Percentiles rank a stretch among this genome's conserved stretches.
Evolutionary conservation across 2,888 invertebrate genomes (phyloP).

Genomic region (Nomada goodeniana): DNA sequence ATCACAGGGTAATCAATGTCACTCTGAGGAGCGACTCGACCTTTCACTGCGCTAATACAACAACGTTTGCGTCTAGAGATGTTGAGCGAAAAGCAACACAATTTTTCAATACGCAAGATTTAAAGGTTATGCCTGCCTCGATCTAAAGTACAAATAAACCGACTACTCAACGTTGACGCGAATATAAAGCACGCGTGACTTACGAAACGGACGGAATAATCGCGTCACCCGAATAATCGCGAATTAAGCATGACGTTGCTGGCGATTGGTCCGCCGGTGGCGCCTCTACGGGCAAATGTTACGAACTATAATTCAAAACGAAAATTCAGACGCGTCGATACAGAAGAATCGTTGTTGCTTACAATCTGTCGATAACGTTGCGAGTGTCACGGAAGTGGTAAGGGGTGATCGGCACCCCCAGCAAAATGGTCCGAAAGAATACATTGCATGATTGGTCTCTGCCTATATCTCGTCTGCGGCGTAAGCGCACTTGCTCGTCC

Average conservation of each 20-base stretch:
- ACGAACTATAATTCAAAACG: not conserved
- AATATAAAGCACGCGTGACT: conserved; percentile 15
- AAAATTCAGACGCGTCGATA: not conserved
- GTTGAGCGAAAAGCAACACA: not conserved
- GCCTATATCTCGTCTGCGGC: too few relatives aligned
- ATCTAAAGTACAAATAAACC: not conserved
- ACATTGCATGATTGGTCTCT: too few relatives aligned
- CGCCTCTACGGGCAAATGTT: not conserved
- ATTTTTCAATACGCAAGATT: not conserved
- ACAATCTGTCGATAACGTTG: too few relatives aligned
- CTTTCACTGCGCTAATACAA: not conserved
- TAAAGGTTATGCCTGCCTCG: not conserved
- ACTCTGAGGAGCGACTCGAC: not conserved
- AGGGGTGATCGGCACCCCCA: too few relatives aligned
- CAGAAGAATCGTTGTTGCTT: too few relatives aligned
- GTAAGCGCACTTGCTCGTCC: too few relatives aligned
- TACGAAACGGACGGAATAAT: conserved; percentile 33
- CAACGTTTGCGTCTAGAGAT: too few relatives aligned
- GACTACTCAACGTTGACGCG: not conserved
- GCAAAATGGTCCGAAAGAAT: too few relatives aligned
- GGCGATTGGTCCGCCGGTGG: not conserved
- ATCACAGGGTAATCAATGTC: not conserved
- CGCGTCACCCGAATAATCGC: conserved; percentile 28
- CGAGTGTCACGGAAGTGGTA: too few relatives aligned
- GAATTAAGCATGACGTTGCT: conserved; percentile 49